Base-by-base conservation (phyloP, 2,888 invertebrate genomes). In the Lasioglossum leucozonium region DNA sequence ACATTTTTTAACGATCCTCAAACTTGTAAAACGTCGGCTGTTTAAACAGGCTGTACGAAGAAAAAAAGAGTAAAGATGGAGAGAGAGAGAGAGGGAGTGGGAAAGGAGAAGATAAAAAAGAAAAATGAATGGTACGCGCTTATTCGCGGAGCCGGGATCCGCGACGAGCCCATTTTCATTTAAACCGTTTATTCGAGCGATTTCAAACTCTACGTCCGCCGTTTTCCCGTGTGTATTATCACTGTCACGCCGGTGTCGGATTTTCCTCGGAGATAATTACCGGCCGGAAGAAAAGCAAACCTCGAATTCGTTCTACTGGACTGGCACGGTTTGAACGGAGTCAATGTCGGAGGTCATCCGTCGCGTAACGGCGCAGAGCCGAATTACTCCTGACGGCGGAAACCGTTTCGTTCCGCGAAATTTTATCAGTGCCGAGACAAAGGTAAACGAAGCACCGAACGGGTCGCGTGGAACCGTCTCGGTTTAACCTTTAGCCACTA, bases 1-100 rank as follows among this genome's bases (percentile, higher is more conserved):
- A 72, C 58, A 58, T 42, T 55, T 78, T 71, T 13, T 18, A 72
- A 72, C 51, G 72, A 72, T 51, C 72, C 51, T 47, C 72, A 51
- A 72, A 72, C 51, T 72, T 51, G 72, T 72, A 51, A 51, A 72
- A 72, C 47, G 51, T 34, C 51, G 72, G n/a, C 51, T 51, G 34
- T 72, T 72, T 72, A 72, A 72, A 72, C 34, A 34, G 30, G 30
- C 71, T 42, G 71, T 16, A 37, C 47, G 72, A 42, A 40, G 11
- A 67, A 67, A 11, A n/a, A 37, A 67, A 22, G 4, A 18, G 26
- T 34, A 65, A 65, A 37, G 37, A 22, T 10, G n/a, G 67, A 22
- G 0, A 37, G 30, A 37, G 18, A 67, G 8, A 10, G 22, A 37
- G 67, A 69, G 22, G 16, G 62, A 10, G 18, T 18, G 1, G 4